Evolutionary conservation across 2,888 invertebrate genomes (phyloP), one percentile per base, ranked within the genome.

Genomic region (Junonia oenone): DNA sequence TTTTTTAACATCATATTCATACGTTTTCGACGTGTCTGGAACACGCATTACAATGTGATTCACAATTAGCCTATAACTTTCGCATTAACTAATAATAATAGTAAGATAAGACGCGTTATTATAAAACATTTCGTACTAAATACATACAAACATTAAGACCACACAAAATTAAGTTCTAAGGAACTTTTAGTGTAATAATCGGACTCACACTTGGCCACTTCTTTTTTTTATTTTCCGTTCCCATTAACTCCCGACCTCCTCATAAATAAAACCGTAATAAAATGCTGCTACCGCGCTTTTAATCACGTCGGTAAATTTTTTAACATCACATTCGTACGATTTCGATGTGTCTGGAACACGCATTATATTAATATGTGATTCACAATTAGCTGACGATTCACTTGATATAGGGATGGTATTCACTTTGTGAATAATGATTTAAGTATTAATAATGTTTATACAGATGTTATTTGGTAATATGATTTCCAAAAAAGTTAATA

Each of bases 231-330:
- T 59, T 59, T 56, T 49, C 47, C 48, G 59, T 59, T 56, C 56
- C 52, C 56, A 59, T 59, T 56, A 59, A 59, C 59, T 52, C 51
- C 31, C 49, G 33, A 38, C 17, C 49, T 45, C 54, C 49, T 45
- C 54, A 40, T 54, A 58, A 58, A 54, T 58, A 54, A 46, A 58
- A 45, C 37, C 38, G 35, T 50, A 53, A 57, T 57, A 57, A 57
- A 58, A 78, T 56, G 70, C 66, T 70, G 66, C 69, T 68, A 69
- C 67, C 55, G 63, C 68, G 63, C 68, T 67, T 77, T 76, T 76
- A 77, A 78, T 77, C 69, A 70, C 55, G 55, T 65, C 66, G 65
- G 71, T 73, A 74, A 73, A 46, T 6, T 9, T 33, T 9, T 33
- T 54, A 43, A 54, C 54, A 40, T 33, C 17, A 29, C 47, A 46